A percentile compares a stretch with the other conserved stretches of the same genome.
These are phyloP conservation scores for Cryptocephalus moraei DNA, from an alignment of 2,888 invertebrate species.

Conservation along the genomic window DNA sequence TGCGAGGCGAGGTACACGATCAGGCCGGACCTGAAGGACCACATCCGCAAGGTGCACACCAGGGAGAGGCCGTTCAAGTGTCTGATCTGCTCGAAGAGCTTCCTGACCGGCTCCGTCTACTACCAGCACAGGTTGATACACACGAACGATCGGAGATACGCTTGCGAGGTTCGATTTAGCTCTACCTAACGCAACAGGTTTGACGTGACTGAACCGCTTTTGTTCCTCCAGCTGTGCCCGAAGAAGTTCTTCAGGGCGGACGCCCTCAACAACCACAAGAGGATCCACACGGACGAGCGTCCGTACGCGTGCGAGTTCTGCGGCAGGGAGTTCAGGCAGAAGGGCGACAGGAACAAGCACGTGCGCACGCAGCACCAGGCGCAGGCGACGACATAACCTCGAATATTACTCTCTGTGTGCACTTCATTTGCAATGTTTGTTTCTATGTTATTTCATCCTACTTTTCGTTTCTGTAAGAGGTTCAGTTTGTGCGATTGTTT, in stretches of 20 bases:
- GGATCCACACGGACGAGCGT: constrained; percentile 52
- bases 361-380: constrained; percentile 43
- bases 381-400: constrained; percentile 1
- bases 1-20: constrained; percentile 53
- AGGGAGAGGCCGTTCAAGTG: constrained; percentile 54
- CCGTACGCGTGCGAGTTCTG: constrained; percentile 46
- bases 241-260: constrained; percentile 55
- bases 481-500: too few relatives aligned
- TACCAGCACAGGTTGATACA: constrained; percentile 54
- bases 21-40: constrained; percentile 52
- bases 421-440: too few relatives aligned
- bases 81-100: constrained; percentile 49
- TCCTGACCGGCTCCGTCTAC: constrained; percentile 52
- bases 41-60: constrained; percentile 53
- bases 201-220: not conserved
- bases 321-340: constrained; percentile 43
- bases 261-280: constrained; percentile 50
- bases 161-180: constrained; percentile 46
- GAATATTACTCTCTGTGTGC: too few relatives aligned
- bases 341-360: constrained; percentile 49
- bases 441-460: too few relatives aligned
- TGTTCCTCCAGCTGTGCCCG: constrained; percentile 39
- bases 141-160: constrained; percentile 52
- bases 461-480: too few relatives aligned
- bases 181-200: too few relatives aligned